These are phyloP conservation scores for Macrocentrus cingulum DNA, from an alignment of 1,140 invertebrate species.

Conservation along the genomic window DNA sequence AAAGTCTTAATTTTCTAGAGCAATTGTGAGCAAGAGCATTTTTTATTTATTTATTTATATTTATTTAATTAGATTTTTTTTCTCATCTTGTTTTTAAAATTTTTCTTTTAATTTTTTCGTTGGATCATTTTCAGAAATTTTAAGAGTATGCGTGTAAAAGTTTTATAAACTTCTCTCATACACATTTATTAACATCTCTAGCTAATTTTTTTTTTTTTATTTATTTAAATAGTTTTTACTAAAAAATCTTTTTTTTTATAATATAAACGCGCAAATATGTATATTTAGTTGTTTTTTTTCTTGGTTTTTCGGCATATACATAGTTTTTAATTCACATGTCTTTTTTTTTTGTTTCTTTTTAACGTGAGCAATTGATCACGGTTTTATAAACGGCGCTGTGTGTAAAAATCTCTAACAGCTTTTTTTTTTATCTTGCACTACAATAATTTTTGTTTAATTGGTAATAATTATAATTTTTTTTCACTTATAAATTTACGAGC, in stretches of 20 bases:
- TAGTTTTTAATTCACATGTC: neutral
- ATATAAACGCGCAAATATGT: neutral
- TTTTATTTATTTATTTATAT: slow-evolving; percentile 40
- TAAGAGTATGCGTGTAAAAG: slow-evolving; percentile 26
- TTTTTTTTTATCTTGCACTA: slow-evolving; percentile 13
- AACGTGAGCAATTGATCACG: too few species aligned
- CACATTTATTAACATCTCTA: slow-evolving; percentile 11
- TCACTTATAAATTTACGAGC: slow-evolving; percentile 11
- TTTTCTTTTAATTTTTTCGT: too few species aligned
- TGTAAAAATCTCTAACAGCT: neutral
- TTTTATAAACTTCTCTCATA: slow-evolving; percentile 9
- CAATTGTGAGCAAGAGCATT: slow-evolving; percentile 48
- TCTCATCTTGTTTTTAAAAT: too few species aligned
- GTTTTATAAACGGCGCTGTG: neutral
- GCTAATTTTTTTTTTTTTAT: neutral
- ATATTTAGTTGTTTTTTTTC: too few species aligned
- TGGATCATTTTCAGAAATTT: slow-evolving; percentile 34
- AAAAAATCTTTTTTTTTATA: slow-evolving; percentile 6
- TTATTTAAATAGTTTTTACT: neutral
- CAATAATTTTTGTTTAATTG: neutral
- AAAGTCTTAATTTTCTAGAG: slow-evolving; percentile 47
- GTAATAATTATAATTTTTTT: neutral
- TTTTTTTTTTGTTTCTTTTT: neutral
- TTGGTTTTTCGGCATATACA: too few species aligned
- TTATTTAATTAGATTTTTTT: too few species aligned